phyloP scores from a whole-genome alignment of 2,797 vertebrate genomes.

The Argyrosomus regius region DNA sequence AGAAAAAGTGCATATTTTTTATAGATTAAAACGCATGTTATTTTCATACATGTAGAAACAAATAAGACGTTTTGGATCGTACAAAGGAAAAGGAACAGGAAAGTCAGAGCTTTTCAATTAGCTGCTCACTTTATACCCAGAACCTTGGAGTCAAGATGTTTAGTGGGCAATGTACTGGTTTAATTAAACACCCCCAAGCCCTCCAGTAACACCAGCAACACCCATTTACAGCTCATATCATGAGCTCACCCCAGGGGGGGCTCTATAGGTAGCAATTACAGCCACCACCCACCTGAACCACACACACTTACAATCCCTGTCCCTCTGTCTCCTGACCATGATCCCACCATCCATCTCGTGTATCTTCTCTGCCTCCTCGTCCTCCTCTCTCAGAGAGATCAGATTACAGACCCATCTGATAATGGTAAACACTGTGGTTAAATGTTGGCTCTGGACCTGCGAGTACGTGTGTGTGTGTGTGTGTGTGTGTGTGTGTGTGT shows the following conservation, averaged over 20 bases:
- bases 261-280: constrained; percentile 68
- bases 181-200: constrained; percentile 38
- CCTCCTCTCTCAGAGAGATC: constrained; percentile 59
- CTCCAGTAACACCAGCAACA: constrained; percentile 29
- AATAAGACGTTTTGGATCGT: not conserved
- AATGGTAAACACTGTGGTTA: constrained; percentile 66
- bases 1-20: too few relatives aligned
- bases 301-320: not conserved
- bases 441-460: constrained; percentile 10
- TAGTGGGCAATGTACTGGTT: constrained; percentile 24
- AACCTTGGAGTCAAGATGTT: constrained; percentile 22
- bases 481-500: too few relatives aligned
- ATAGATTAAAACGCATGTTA: too few relatives aligned
- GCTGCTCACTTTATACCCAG: constrained; percentile 24
- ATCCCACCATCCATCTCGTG: constrained; percentile 39
- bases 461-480: not conserved
- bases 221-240: constrained; percentile 50
- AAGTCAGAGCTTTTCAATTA: not conserved
- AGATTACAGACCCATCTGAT: constrained; percentile 75
- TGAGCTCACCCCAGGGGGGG: constrained; percentile 47
- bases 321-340: constrained; percentile 46
- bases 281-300: constrained; percentile 48
- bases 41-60: too few relatives aligned
- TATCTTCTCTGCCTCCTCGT: constrained; percentile 39
- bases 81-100: not conserved